These are phyloP conservation scores for Oplegnathus fasciatus DNA, from an alignment of 2,113 vertebrate genomes.

Conservation along the genomic window DNA sequence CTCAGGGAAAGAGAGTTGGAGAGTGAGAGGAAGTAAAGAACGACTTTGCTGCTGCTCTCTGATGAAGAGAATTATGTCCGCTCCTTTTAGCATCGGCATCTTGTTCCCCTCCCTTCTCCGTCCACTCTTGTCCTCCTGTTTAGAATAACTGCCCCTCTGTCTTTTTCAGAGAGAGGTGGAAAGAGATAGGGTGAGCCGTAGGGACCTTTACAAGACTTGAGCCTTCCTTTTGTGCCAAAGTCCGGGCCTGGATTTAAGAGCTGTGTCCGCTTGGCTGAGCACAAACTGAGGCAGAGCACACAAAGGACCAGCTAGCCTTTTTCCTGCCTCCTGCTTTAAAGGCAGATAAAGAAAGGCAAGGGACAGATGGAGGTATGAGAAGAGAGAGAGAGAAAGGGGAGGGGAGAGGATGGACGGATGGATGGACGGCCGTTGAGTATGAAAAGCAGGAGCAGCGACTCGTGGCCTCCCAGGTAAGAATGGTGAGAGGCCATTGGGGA, in stretches of 20 bases:
- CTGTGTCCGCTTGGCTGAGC: slow-evolving; percentile 78
- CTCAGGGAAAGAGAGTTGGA: slow-evolving; percentile 62
- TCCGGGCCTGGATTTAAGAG: slow-evolving; percentile 76
- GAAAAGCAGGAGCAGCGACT: slow-evolving; percentile 70
- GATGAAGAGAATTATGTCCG: slow-evolving; percentile 65
- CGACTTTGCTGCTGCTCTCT: slow-evolving; percentile 50
- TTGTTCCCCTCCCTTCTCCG: slow-evolving; percentile 26
- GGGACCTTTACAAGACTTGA: slow-evolving; percentile 70
- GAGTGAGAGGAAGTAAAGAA: slow-evolving; percentile 48
- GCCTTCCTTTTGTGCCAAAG: slow-evolving; percentile 77
- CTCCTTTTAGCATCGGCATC: slow-evolving; percentile 56
- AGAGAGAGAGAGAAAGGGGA: slow-evolving; percentile 39
- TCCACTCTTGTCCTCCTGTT: slow-evolving; percentile 50
- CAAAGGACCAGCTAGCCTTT: slow-evolving; percentile 75
- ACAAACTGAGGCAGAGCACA: slow-evolving; percentile 74
- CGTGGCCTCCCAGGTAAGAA: slow-evolving; percentile 78
- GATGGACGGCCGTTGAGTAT: slow-evolving; percentile 55
- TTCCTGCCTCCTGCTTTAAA: slow-evolving; percentile 74
- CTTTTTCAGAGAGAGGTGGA: slow-evolving; percentile 65
- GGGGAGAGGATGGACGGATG: slow-evolving; percentile 29
- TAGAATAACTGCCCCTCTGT: slow-evolving; percentile 58
- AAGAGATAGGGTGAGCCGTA: slow-evolving; percentile 66
- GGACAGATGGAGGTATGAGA: slow-evolving; percentile 78
- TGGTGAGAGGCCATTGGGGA: slow-evolving; percentile 50
- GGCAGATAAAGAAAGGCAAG: slow-evolving; percentile 71